Conservation (phyloP, 2,888 invertebrate genomes). For the Zygaena filipendulae region DNA sequence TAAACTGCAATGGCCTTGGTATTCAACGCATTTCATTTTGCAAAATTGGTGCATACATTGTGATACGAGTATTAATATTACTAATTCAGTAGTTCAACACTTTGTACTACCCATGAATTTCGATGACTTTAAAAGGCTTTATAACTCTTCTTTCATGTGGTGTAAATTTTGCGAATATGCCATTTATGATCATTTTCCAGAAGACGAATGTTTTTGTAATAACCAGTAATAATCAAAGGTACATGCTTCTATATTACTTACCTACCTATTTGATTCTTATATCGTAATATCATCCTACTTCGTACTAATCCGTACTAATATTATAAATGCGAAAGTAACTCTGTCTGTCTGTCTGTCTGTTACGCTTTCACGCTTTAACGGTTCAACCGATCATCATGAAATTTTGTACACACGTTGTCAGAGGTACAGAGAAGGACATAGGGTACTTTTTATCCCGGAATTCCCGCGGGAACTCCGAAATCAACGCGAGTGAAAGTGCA, state of each 20-base stretch:
- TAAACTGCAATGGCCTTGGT: constrained; percentile 12
- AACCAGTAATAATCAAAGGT: constrained; percentile 10
- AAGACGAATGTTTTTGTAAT: constrained; percentile 16
- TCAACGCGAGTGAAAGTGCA: too few relatives aligned
- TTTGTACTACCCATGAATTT: constrained; percentile 14
- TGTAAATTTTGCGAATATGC: constrained; percentile 15
- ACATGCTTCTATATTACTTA: constrained; percentile 11
- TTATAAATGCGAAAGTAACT: too few relatives aligned
- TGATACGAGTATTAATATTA: constrained; percentile 13
- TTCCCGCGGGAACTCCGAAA: too few relatives aligned
- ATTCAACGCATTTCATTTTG: constrained; percentile 15
- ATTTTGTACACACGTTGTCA: too few relatives aligned
- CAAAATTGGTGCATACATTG: constrained; percentile 14
- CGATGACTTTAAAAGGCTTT: constrained; percentile 14
- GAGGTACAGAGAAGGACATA: too few relatives aligned
- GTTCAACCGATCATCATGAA: too few relatives aligned
- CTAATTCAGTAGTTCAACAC: constrained; percentile 14
- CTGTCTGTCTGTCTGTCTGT: too few relatives aligned
- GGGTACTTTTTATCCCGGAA: too few relatives aligned
- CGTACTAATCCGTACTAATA: too few relatives aligned
- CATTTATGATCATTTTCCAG: constrained; percentile 15
- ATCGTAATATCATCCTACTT: constrained; percentile 10
- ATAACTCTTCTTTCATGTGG: constrained; percentile 14
- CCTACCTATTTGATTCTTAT: constrained; percentile 9
- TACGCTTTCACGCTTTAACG: too few relatives aligned